These are phyloP conservation scores for Trichoplusia ni DNA, from an alignment of 1,140 invertebrate species.

Conservation along the genomic window DNA sequence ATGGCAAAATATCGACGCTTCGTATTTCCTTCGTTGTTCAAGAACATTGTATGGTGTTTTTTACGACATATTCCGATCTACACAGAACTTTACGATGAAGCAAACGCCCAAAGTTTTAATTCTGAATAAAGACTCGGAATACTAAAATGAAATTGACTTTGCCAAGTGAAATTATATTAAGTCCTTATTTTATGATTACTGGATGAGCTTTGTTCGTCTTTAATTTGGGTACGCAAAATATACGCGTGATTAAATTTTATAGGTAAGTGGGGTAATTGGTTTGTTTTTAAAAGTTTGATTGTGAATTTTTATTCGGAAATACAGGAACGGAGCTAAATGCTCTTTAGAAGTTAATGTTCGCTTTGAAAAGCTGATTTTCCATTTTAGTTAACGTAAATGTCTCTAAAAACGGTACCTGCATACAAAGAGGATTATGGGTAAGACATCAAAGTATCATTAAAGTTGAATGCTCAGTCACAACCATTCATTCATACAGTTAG, in stretches of 20 bases:
- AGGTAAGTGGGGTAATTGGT: too few relatives aligned
- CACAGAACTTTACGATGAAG: constrained; percentile 12
- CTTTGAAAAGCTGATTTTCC: too few relatives aligned
- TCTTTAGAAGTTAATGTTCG: too few relatives aligned
- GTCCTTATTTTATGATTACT: constrained; percentile 23
- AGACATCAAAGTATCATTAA: too few relatives aligned
- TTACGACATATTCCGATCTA: constrained; percentile 17
- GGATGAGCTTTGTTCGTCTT: constrained; percentile 14
- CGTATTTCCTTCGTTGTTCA: background rate
- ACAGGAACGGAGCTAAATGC: too few relatives aligned
- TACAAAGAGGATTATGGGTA: too few relatives aligned
- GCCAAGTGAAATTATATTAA: constrained; percentile 26
- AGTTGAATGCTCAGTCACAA: background rate
- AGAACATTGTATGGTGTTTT: constrained; percentile 18
- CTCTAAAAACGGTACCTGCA: too few relatives aligned
- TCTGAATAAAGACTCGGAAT: constrained; percentile 20
- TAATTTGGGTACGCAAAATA: constrained; percentile 3
- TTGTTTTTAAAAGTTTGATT: too few relatives aligned
- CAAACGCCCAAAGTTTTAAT: constrained; percentile 28
- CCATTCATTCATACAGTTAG: background rate
- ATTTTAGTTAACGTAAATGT: too few relatives aligned
- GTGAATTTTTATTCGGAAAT: too few relatives aligned
- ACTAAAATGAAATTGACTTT: constrained; percentile 29
- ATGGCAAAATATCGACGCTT: constrained; percentile 6
- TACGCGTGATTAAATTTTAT: background rate